A percentile compares a stretch with the other conserved stretches of the same genome.
phyloP scores from a whole-genome alignment of 2,113 vertebrate species.

The Hippocampus mohnikei region DNA sequence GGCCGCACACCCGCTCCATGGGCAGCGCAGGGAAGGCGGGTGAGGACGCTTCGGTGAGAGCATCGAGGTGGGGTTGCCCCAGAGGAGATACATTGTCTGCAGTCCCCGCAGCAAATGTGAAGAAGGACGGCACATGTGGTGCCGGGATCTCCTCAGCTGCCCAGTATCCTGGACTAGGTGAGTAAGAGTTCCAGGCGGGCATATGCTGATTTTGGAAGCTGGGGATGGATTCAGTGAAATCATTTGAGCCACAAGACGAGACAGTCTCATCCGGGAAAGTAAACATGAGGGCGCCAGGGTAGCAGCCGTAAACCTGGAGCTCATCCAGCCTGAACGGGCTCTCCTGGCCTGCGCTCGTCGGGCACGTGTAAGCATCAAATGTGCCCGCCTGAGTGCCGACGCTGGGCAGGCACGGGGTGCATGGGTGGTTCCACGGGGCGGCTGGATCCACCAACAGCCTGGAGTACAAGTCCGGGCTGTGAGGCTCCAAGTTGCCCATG shows the following conservation, averaged over 20 bases:
- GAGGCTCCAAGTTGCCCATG: slow-evolving; percentile 72
- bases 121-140: slow-evolving; percentile 74
- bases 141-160: slow-evolving; percentile 70
- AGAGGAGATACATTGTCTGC: slow-evolving; percentile 65
- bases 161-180: slow-evolving; percentile 78
- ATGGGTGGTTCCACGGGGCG: slow-evolving; percentile 42
- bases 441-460: slow-evolving; percentile 59
- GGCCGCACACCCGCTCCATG: slow-evolving; percentile 60
- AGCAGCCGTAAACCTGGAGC: slow-evolving; percentile 89
- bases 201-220: slow-evolving; percentile 78
- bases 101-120: slow-evolving; percentile 72
- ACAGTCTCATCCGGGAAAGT: slow-evolving; percentile 78
- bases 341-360: slow-evolving; percentile 73
- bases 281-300: slow-evolving; percentile 79
- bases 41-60: slow-evolving; percentile 58
- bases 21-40: slow-evolving; percentile 67
- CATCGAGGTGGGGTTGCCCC: slow-evolving; percentile 70
- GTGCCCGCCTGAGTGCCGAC: slow-evolving; percentile 80
- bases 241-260: slow-evolving; percentile 85
- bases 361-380: slow-evolving; percentile 86
- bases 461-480: slow-evolving; percentile 77
- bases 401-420: slow-evolving; percentile 79
- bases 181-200: slow-evolving; percentile 85
- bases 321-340: slow-evolving; percentile 82
- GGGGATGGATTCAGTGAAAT: slow-evolving; percentile 85